Percentiles rank a stretch among this genome's conserved stretches.
Evolutionary conservation across 2,113 vertebrate species (phyloP).

Genomic region (Rattus rattus): DNA sequence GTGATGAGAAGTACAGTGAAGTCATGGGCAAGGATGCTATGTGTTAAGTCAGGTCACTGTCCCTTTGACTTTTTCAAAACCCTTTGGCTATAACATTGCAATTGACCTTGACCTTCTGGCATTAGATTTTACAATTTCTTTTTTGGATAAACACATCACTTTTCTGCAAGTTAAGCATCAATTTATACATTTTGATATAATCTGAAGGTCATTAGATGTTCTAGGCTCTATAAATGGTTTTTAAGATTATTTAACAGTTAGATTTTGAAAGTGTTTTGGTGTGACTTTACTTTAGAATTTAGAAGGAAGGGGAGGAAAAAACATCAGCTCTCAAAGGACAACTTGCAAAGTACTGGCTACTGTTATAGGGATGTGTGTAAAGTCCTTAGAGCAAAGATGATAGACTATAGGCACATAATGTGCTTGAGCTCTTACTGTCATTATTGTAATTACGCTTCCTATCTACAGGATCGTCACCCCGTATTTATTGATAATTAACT

Average conservation of each 20-base stretch:
- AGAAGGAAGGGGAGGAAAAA: background rate
- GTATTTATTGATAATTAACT: background rate
- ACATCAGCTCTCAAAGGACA: background rate
- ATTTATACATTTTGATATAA: background rate
- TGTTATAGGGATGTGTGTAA: background rate
- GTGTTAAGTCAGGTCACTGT: background rate
- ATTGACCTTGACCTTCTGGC: background rate
- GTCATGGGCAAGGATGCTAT: background rate
- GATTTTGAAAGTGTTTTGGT: background rate
- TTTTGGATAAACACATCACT: background rate
- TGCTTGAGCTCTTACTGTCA: background rate
- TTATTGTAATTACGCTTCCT: background rate
- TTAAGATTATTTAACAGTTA: background rate
- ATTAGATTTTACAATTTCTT: background rate
- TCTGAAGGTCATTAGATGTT: background rate
- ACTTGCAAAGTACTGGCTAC: background rate
- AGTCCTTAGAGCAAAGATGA: background rate
- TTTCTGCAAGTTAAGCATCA: conserved; percentile 1
- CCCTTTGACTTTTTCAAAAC: background rate
- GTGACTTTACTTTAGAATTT: background rate
- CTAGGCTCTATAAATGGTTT: background rate
- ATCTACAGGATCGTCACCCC: background rate
- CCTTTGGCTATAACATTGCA: background rate
- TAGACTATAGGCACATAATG: background rate
- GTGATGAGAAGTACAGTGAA: background rate